Conservation (phyloP, 2,888 invertebrate species). For the Psococerastis gibbosa region DNA sequence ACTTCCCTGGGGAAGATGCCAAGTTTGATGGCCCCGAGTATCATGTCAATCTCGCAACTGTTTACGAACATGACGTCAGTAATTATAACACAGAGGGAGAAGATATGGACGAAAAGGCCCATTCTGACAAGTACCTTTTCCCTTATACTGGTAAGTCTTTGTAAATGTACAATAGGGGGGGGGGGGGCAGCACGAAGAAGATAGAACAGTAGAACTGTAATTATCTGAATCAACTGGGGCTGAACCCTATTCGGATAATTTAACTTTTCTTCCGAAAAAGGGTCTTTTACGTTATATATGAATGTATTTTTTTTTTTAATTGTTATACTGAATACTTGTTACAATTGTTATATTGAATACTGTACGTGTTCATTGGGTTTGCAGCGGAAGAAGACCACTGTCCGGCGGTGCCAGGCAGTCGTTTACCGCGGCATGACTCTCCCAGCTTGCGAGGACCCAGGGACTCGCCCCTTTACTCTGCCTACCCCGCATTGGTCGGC, state of each 20-base stretch:
- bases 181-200: too few species aligned
- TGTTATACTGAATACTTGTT: too few species aligned
- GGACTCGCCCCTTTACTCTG: conserved; percentile 2
- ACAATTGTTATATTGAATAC: too few species aligned
- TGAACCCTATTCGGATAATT: conserved; percentile 14
- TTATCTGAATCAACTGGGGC: too few species aligned
- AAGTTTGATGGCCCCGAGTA: not conserved
- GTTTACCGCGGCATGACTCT: conserved; percentile 7
- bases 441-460: not conserved
- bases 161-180: too few species aligned
- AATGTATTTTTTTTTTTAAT: conserved; percentile 13
- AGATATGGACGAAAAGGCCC: conserved; percentile 27
- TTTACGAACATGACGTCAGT: conserved; percentile 6
- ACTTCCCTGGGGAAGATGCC: not conserved
- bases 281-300: not conserved
- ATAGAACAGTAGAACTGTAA: too few species aligned
- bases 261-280: conserved; percentile 10
- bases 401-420: not conserved
- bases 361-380: too few species aligned
- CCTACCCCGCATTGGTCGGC: not conserved
- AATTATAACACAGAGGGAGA: conserved; percentile 11
- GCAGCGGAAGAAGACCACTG: conserved; percentile 17
- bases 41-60: conserved; percentile 2
- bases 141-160: conserved; percentile 57
- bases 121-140: conserved; percentile 63